A percentile compares a stretch with the other conserved stretches of the same genome.
phyloP scores from a whole-genome alignment of 2,113 vertebrate species.

The Hydrochoerus hydrochaeris region DNA sequence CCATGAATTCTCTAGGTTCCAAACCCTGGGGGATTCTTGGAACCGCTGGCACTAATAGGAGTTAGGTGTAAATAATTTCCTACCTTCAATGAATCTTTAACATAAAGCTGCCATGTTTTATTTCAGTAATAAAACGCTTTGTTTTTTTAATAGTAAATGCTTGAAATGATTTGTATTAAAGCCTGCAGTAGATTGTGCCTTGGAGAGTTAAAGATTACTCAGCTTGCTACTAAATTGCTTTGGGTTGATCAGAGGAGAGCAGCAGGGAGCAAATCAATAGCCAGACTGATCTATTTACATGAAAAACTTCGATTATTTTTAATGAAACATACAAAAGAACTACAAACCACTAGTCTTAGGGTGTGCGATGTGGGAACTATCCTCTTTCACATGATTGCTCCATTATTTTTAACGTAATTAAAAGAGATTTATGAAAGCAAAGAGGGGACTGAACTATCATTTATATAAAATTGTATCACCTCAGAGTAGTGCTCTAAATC shows the following conservation, averaged over 20 bases:
- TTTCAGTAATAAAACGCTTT: constrained; percentile 76
- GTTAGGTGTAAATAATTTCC: constrained; percentile 67
- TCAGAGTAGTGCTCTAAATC: not conserved
- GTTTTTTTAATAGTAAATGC: constrained; percentile 64
- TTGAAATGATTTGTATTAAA: constrained; percentile 64
- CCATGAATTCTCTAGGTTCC: constrained; percentile 38
- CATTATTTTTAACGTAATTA: not conserved
- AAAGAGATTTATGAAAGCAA: not conserved
- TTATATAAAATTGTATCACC: not conserved
- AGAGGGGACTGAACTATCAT: not conserved
- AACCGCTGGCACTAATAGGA: constrained; percentile 54
- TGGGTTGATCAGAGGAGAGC: constrained; percentile 9
- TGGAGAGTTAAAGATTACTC: constrained; percentile 48
- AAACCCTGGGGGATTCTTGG: constrained; percentile 45
- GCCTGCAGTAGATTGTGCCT: not conserved
- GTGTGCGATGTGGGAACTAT: not conserved
- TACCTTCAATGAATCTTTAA: constrained; percentile 64
- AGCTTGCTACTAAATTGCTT: not conserved
- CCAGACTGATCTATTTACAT: not conserved
- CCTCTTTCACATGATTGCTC: not conserved
- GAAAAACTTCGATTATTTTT: constrained; percentile 38
- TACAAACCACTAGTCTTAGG: not conserved
- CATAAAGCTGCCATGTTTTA: constrained; percentile 74
- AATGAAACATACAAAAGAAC: not conserved
- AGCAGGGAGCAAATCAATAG: constrained; percentile 42